Evolutionary conservation across 2,113 vertebrate genomes (phyloP).

Genomic region (Equus quagga): DNA sequence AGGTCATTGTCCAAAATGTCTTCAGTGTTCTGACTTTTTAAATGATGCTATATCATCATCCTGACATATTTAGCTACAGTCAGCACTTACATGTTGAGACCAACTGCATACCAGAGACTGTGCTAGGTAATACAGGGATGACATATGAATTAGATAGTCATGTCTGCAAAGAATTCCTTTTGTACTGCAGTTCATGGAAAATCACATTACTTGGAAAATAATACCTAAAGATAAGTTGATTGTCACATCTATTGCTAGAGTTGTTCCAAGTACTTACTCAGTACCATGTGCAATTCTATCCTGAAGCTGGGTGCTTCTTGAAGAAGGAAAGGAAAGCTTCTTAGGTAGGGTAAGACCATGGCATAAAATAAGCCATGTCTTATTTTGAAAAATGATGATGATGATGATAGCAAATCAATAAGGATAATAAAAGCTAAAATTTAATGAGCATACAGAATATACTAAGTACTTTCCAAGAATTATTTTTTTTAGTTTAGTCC

Average conservation of each 20-base stretch:
- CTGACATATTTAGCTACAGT: not conserved
- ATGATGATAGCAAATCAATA: not conserved
- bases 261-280: not conserved
- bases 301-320: not conserved
- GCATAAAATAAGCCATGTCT: not conserved
- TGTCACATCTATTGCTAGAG: not conserved
- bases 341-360: not conserved
- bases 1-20: not conserved
- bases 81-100: not conserved
- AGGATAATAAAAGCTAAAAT: not conserved
- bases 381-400: not conserved
- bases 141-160: not conserved
- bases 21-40: not conserved
- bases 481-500: not conserved
- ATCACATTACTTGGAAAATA: slow-evolving; percentile 16
- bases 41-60: not conserved
- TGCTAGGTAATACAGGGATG: not conserved
- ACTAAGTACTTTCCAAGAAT: not conserved
- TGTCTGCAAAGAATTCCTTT: not conserved
- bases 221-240: not conserved
- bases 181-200: not conserved
- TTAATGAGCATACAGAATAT: not conserved
- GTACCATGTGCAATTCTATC: not conserved
- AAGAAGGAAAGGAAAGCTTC: not conserved
- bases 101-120: not conserved